Conservation (phyloP, 2,888 invertebrate genomes). For the Cosmopolites sordidus region DNA sequence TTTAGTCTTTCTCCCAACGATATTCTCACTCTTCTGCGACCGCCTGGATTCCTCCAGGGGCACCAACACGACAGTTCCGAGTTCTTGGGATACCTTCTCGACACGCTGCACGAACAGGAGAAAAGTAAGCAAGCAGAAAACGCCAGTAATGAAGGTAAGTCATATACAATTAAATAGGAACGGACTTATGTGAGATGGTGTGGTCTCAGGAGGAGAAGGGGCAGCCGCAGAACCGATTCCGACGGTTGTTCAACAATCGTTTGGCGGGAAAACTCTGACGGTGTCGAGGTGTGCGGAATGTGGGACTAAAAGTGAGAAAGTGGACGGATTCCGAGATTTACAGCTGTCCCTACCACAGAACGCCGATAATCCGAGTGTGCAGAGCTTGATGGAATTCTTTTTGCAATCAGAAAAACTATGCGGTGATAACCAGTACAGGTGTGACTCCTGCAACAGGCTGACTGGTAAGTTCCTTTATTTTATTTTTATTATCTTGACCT, state of each 20-base stretch:
- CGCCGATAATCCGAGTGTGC: constrained; percentile 60
- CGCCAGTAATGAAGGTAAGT: constrained; percentile 26
- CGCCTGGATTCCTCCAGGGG: constrained; percentile 71
- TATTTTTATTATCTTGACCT: too few relatives aligned
- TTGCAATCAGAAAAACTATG: constrained; percentile 71
- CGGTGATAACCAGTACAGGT: constrained; percentile 79
- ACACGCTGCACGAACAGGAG: constrained; percentile 72
- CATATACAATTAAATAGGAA: too few relatives aligned
- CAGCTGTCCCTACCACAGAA: constrained; percentile 66
- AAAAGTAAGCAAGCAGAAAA: constrained; percentile 33
- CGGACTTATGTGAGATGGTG: too few relatives aligned
- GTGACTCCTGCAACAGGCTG: constrained; percentile 68
- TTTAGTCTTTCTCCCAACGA: constrained; percentile 67
- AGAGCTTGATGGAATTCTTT: constrained; percentile 72
- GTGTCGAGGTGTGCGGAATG: constrained; percentile 72
- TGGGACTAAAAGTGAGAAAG: constrained; percentile 64
- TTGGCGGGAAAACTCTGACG: constrained; percentile 72
- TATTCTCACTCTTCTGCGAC: constrained; percentile 66
- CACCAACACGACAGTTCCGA: constrained; percentile 87
- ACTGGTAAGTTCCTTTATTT: constrained; percentile 49
- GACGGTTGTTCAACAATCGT: constrained; percentile 64
- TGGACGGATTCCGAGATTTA: constrained; percentile 76
- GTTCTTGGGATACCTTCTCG: constrained; percentile 71
- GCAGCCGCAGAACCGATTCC: constrained; percentile 22
- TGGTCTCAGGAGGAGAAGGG: too few relatives aligned